Evolutionary conservation across 2,113 vertebrate species (phyloP).

Genomic region (Campylomormyrus numenius): DNA sequence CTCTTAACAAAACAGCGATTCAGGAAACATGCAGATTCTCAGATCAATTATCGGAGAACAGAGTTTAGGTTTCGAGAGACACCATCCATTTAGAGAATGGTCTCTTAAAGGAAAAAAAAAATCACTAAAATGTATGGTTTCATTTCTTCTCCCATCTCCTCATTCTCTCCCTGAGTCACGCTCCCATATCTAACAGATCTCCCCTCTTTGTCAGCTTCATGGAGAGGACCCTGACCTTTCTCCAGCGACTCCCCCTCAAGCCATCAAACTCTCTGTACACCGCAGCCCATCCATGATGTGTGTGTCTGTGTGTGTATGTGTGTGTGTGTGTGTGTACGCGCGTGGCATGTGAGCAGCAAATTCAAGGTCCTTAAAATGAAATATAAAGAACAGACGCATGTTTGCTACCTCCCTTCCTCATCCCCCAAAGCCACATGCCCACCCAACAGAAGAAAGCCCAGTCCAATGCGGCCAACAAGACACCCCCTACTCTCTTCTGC

Average conservation of each 20-base stretch:
- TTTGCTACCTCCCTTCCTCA: neutral
- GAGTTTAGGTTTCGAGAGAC: neutral
- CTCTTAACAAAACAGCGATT: neutral
- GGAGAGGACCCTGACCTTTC: neutral
- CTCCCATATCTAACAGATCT: neutral
- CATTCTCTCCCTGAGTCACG: neutral
- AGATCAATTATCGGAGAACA: neutral
- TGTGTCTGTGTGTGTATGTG: neutral
- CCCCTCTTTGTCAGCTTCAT: neutral
- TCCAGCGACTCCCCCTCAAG: neutral
- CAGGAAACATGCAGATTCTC: neutral
- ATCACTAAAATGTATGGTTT: neutral
- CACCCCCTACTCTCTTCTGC: neutral
- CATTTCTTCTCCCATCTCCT: neutral
- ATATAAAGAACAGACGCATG: neutral
- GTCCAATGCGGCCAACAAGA: neutral
- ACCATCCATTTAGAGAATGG: neutral
- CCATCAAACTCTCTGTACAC: neutral
- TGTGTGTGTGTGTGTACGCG: neutral
- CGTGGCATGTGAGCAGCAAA: neutral
- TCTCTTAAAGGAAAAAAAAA: neutral
- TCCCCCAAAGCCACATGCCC: neutral
- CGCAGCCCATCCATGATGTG: neutral
- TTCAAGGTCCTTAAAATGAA: neutral
- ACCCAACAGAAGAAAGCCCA: neutral